These are phyloP conservation scores for Drosophila sechellia DNA, from an alignment of 1,140 invertebrate species.

Conservation along the genomic window DNA sequence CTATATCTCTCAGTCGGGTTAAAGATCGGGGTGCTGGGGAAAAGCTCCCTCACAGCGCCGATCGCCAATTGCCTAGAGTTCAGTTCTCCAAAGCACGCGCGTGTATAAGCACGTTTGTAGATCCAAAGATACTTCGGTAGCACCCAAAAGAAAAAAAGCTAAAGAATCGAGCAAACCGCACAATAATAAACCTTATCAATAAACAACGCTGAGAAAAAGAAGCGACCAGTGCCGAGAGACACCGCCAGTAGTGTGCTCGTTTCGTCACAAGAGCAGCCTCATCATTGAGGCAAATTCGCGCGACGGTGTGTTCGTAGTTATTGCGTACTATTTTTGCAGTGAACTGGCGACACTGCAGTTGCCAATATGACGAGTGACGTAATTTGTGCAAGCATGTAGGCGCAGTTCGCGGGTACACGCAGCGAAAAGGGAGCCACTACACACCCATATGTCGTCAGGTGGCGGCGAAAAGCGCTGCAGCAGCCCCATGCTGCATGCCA, in stretches of 20 bases:
- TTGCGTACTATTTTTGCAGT: conserved; percentile 73
- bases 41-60: conserved; percentile 37
- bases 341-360: conserved; percentile 63
- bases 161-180: no score
- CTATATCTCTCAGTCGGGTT: conserved; percentile 11
- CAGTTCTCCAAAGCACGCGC: conserved; percentile 37
- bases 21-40: conserved; percentile 32
- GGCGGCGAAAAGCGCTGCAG: conserved; percentile 54
- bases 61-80: conserved; percentile 39
- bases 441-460: conserved; percentile 61
- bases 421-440: conserved; percentile 2
- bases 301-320: conserved; percentile 9
- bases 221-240: conserved; percentile 1
- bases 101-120: conserved; percentile 2
- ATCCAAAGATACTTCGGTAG: not conserved
- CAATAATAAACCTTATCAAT: conserved; percentile 33
- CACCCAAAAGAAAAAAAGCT: not conserved
- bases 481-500: conserved; percentile 40
- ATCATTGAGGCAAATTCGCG: conserved; percentile 1
- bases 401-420: conserved; percentile 11
- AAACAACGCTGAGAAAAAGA: conserved; percentile 9
- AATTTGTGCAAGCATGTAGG: conserved; percentile 65
- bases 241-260: not conserved
- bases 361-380: conserved; percentile 76
- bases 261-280: conserved; percentile 19